Percentiles rank a stretch among this genome's conserved stretches.
Conservation (phyloP, 2,888 invertebrate species). For the Abrostola tripartita region DNA sequence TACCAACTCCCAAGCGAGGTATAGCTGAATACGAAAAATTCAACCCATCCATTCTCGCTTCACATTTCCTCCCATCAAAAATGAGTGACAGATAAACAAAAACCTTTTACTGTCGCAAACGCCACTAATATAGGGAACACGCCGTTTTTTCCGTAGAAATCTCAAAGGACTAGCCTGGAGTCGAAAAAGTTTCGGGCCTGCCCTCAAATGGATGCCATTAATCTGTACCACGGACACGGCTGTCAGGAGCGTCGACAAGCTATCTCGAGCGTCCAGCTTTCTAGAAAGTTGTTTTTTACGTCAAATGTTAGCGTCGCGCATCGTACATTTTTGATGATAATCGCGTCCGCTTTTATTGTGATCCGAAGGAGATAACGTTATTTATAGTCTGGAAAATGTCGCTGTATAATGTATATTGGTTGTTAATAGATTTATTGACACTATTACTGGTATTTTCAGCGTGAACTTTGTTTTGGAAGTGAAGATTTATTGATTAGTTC, state of each 20-base stretch:
- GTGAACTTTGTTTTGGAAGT: too few species aligned
- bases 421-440: too few species aligned
- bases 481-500: too few species aligned
- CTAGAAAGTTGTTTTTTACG: constrained; percentile 15
- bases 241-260: constrained; percentile 59
- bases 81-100: constrained; percentile 55
- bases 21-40: constrained; percentile 28
- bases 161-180: constrained; percentile 48
- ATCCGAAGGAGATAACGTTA: background rate
- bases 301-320: background rate
- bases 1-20: constrained; percentile 29
- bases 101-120: constrained; percentile 52
- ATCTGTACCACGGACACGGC: constrained; percentile 53
- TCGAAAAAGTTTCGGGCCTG: constrained; percentile 52
- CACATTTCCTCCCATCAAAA: constrained; percentile 37
- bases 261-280: constrained; percentile 48
- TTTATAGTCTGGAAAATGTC: background rate
- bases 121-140: constrained; percentile 45
- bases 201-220: constrained; percentile 56
- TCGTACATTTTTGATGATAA: constrained; percentile 2
- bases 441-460: too few species aligned
- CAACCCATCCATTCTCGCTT: constrained; percentile 23
- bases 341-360: background rate
- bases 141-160: constrained; percentile 47
- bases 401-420: too few species aligned